Conservation (phyloP, 2,113 vertebrate species). For the Stegostoma tigrinum region DNA sequence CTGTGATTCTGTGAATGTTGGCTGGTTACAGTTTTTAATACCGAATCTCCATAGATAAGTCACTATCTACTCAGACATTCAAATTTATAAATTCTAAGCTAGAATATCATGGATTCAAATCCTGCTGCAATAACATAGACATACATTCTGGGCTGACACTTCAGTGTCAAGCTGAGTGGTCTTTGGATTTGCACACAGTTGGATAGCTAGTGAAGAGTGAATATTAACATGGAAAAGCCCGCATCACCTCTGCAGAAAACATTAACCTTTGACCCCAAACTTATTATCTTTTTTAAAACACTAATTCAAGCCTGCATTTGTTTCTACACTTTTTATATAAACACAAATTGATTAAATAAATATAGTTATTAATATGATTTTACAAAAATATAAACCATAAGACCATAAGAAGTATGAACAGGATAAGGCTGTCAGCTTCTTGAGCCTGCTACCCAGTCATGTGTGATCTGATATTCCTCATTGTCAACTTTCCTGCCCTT, state of each 20-base stretch:
- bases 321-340: background rate
- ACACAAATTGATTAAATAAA: background rate
- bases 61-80: background rate
- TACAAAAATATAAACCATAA: background rate
- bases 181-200: background rate
- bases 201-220: background rate
- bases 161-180: background rate
- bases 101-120: background rate
- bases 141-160: background rate
- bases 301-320: background rate
- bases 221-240: background rate
- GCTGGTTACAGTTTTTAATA: background rate
- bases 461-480: too few relatives aligned
- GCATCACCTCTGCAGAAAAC: background rate
- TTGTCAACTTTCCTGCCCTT: too few relatives aligned
- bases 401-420: too few relatives aligned
- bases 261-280: background rate
- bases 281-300: background rate
- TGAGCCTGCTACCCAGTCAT: too few relatives aligned
- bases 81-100: background rate
- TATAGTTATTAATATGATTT: background rate
- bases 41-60: background rate
- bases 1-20: background rate
- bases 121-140: background rate
- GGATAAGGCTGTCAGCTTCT: too few relatives aligned